A percentile compares a stretch with the other conserved stretches of the same genome.
Conservation (phyloP, 2,797 vertebrate genomes). For the Moxostoma hubbsi region DNA sequence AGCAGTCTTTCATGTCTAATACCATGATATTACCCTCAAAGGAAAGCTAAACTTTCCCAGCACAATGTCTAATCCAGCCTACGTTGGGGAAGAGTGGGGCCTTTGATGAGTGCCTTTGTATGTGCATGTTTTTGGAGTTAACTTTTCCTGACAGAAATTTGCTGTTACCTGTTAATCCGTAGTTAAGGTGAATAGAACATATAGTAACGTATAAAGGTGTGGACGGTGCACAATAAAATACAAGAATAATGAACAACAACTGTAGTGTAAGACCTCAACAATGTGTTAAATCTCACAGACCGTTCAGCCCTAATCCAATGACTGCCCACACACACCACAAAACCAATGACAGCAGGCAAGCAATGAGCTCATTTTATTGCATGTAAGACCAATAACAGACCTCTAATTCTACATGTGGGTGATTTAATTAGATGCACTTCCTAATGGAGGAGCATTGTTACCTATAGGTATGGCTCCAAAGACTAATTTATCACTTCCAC, state of each 20-base stretch:
- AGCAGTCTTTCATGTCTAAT: constrained; percentile 68
- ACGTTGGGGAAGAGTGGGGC: constrained; percentile 45
- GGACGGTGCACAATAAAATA: constrained; percentile 13
- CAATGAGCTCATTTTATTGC: constrained; percentile 41
- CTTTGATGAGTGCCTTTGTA: constrained; percentile 41
- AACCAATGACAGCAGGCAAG: constrained; percentile 40
- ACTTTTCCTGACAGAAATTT: constrained; percentile 31
- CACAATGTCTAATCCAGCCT: constrained; percentile 66
- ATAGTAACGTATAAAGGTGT: neutral
- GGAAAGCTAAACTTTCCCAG: constrained; percentile 67
- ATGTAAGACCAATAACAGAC: constrained; percentile 46
- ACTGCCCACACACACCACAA: constrained; percentile 1
- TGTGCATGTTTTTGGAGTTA: constrained; percentile 25
- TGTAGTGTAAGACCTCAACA: constrained; percentile 10
- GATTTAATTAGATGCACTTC: constrained; percentile 61
- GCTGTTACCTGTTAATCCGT: neutral
- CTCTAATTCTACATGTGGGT: constrained; percentile 56
- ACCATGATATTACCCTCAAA: constrained; percentile 68
- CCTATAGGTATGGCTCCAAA: constrained; percentile 57
- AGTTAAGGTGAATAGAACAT: neutral
- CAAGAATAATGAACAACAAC: constrained; percentile 1
- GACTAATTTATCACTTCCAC: constrained; percentile 60
- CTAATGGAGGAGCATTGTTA: constrained; percentile 58
- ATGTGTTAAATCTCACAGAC: constrained; percentile 30
- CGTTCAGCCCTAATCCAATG: constrained; percentile 21